Evolutionary conservation across 2,797 vertebrate genomes (phyloP), one percentile per base, ranked within the genome.

Genomic region (Channa striata): DNA sequence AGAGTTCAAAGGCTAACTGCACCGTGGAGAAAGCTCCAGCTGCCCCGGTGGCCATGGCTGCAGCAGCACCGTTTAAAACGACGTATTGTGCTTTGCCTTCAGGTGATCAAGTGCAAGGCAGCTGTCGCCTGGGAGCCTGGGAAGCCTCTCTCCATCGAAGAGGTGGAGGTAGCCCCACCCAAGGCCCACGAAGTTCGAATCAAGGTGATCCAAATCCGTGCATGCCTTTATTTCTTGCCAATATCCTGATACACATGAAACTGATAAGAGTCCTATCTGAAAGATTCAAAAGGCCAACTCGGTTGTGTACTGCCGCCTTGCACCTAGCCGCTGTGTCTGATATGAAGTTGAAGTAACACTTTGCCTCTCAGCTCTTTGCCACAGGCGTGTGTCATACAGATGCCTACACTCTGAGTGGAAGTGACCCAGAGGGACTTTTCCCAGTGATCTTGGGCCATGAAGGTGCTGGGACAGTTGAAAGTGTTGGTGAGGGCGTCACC

Each of bases 321-420:
- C 14, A 44, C 50, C 0, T 6, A 47, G 40, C 9, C 42, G 19
- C 46, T 23, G 25, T n/a, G 40, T 60, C 34, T 58, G 21, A 59
- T n/a, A 2, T 25, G 1, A 44, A n/a, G 33, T 34, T 48, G 11
- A 40, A 65, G 23, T 30, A n/a, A 50, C 51, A 9, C 14, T 20
- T 21, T 73, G 10, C 23, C 14, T 76, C 68, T 39, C 81, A 99
- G 98, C 77, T 99, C 69, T 78, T 95, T 63, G 96, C 98, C 48
- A 98, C 98, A 10, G 97, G 94, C 0, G 95, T 99, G 62, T 99
- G 98, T 82, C 98, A 99, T 74, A 99, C 98, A 0, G 98, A 99
- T 20, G 95, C 97, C 49, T 97, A 98, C 78, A 98, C 96, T 1
- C 90, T 99, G 79, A 97, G 97, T 12, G 98, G 97, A 59, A 95